Conservation (phyloP, 2,113 vertebrate species). For the Psettodes erumei region DNA sequence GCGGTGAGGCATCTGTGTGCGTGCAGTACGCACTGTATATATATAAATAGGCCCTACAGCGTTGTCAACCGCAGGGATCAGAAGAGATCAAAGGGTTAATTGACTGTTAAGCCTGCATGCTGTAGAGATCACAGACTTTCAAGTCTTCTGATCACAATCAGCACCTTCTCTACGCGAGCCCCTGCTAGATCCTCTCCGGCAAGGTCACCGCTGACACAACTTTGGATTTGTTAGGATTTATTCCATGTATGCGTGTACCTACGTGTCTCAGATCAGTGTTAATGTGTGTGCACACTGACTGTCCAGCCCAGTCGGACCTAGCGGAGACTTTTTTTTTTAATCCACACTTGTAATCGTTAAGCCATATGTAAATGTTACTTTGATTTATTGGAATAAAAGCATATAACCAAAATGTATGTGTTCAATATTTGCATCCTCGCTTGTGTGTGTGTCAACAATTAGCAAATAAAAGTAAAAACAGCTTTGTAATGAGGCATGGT, state of each 20-base stretch:
- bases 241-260: neutral
- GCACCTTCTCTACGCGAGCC: constrained; percentile 16
- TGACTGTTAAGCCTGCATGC: constrained; percentile 57
- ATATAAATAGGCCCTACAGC: neutral
- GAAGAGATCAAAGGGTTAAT: constrained; percentile 69
- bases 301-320: neutral
- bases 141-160: constrained; percentile 61
- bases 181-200: constrained; percentile 9
- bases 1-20: constrained; percentile 2
- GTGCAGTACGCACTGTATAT: neutral
- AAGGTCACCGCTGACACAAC: constrained; percentile 54
- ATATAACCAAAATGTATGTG: neutral
- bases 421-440: too few relatives aligned
- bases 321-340: neutral
- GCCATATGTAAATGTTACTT: neutral
- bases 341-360: neutral
- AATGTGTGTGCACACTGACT: neutral
- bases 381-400: constrained; percentile 6
- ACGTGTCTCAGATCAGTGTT: constrained; percentile 1
- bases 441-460: neutral
- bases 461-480: too few relatives aligned
- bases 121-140: constrained; percentile 59
- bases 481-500: neutral
- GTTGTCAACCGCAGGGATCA: constrained; percentile 23
- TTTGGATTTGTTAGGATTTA: constrained; percentile 22